phyloP scores from a whole-genome alignment of 1,140 invertebrate genomes.

The Trichogramma pretiosum region DNA sequence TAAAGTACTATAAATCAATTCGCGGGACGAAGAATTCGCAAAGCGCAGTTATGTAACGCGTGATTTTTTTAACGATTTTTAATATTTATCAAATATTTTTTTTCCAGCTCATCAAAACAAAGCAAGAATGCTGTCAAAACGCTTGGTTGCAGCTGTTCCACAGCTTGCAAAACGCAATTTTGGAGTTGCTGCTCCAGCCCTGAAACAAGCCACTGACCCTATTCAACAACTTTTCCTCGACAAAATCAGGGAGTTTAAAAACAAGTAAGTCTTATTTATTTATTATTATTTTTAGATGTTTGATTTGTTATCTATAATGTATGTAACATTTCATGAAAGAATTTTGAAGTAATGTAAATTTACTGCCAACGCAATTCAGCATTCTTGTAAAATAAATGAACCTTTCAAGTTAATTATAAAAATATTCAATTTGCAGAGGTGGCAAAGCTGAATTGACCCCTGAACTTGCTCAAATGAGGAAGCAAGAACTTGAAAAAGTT shows the following conservation, averaged over 20 bases:
- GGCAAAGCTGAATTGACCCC: constrained; percentile 44
- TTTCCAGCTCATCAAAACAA: background rate
- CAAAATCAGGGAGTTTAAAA: constrained; percentile 83
- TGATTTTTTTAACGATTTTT: no score
- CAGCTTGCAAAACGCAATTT: constrained; percentile 51
- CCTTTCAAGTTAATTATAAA: constrained; percentile 3
- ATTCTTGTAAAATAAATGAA: no score
- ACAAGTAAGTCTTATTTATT: constrained; percentile 52
- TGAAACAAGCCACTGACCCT: constrained; percentile 72
- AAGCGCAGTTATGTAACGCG: constrained; percentile 15
- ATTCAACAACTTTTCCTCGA: constrained; percentile 90
- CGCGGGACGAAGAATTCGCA: background rate
- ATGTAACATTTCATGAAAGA: no score
- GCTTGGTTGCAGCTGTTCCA: constrained; percentile 19
- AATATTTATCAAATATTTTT: background rate
- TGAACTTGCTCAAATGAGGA: constrained; percentile 62
- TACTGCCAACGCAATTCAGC: no score
- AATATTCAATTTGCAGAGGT: background rate
- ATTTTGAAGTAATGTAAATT: no score
- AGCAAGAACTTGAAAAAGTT: constrained; percentile 72
- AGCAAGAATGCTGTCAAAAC: constrained; percentile 35
- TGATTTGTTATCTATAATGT: background rate
- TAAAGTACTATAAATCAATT: background rate
- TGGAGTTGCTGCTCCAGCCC: constrained; percentile 56
- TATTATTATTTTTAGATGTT: no score